Evolutionary conservation across 2,113 vertebrate genomes (phyloP).

Genomic region (Myrmophylax atrothorax): DNA sequence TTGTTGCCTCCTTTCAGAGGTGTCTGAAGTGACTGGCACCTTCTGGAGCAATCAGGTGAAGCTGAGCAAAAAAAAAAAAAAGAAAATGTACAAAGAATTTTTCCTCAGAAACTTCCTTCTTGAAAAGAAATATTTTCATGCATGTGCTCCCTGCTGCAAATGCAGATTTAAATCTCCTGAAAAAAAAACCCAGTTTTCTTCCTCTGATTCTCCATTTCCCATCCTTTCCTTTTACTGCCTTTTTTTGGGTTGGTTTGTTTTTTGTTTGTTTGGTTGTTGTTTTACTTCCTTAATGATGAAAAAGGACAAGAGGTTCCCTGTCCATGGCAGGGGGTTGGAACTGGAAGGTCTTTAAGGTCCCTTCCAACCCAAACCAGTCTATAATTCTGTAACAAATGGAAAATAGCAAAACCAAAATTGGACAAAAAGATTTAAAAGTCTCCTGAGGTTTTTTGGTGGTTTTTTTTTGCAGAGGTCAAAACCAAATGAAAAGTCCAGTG

Average conservation of each 20-base stretch:
- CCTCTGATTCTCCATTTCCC: background rate
- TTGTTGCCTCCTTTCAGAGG: background rate
- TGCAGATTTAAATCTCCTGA: background rate
- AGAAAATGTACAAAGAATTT: background rate
- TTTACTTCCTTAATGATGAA: background rate
- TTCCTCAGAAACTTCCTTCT: background rate
- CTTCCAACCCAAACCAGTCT: background rate
- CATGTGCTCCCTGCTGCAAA: background rate
- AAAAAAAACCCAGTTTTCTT: background rate
- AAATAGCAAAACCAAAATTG: background rate
- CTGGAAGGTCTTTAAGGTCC: background rate
- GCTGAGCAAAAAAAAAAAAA: background rate
- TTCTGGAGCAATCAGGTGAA: background rate
- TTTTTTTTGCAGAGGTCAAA: background rate
- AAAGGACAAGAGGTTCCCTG: background rate
- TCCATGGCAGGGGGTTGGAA: background rate
- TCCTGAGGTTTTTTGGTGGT: background rate
- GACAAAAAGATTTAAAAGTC: background rate
- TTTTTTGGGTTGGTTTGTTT: too few relatives aligned
- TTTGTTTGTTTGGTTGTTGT: background rate
- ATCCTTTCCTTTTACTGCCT: background rate
- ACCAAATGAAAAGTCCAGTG: background rate
- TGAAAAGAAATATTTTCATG: background rate
- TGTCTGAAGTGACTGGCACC: background rate
- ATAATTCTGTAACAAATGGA: background rate